Percentiles rank a stretch among this genome's conserved stretches.
These are phyloP conservation scores for Ictidomys tridecemlineatus DNA, from an alignment of 2,113 vertebrate species.

Conservation along the genomic window DNA sequence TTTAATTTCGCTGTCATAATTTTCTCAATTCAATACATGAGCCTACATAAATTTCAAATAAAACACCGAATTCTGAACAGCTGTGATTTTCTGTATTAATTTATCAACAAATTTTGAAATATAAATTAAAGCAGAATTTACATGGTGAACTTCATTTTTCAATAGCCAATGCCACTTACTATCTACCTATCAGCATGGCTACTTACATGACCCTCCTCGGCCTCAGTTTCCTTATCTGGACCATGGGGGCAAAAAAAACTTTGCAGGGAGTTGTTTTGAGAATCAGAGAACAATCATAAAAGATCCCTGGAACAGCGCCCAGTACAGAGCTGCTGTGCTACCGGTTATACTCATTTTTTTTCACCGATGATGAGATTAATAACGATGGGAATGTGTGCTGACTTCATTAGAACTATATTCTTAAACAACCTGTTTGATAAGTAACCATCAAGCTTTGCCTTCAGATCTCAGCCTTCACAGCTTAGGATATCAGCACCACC, in stretches of 20 bases:
- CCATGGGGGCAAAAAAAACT: not conserved
- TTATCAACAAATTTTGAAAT: slow-evolving; percentile 6
- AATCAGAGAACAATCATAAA: not conserved
- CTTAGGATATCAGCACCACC: not conserved
- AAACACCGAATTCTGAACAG: slow-evolving; percentile 6
- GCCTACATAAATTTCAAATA: not conserved
- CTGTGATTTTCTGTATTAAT: not conserved
- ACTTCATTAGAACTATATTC: not conserved
- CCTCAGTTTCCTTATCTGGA: not conserved
- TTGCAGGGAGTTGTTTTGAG: not conserved
- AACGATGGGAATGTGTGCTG: not conserved
- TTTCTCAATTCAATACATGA: not conserved
- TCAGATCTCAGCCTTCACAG: not conserved
- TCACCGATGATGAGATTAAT: not conserved
- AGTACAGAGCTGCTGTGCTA: not conserved
- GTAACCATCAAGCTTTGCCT: not conserved
- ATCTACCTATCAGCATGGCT: not conserved
- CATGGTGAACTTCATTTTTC: not conserved
- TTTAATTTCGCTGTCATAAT: not conserved
- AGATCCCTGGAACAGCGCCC: not conserved
- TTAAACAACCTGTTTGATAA: not conserved
- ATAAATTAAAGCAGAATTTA: slow-evolving; percentile 41
- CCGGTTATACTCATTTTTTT: not conserved
- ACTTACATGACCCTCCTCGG: not conserved
- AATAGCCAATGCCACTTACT: not conserved